Percentiles rank a stretch among this genome's conserved stretches.
phyloP scores from a whole-genome alignment of 2,888 invertebrate genomes.

The Argynnis bischoffii region DNA sequence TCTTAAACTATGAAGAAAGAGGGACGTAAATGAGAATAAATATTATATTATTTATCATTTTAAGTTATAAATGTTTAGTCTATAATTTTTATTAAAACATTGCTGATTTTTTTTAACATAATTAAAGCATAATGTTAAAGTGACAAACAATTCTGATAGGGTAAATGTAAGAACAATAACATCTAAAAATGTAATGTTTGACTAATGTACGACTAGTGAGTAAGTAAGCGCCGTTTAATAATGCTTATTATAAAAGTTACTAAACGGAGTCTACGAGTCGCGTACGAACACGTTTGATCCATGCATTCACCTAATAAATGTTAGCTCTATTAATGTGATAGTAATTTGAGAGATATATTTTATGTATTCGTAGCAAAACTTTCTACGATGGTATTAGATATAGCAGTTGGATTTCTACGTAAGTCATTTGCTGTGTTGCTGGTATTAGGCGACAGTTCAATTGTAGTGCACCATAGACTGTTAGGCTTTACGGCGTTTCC shows the following conservation, averaged over 20 bases:
- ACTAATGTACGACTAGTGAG: no score
- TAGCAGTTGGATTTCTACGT: not conserved
- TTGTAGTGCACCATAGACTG: not conserved
- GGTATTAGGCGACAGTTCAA: not conserved
- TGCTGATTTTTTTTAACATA: no score
- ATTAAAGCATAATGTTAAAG: not conserved
- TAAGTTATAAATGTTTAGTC: no score
- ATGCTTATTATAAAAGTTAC: no score
- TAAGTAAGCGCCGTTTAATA: no score
- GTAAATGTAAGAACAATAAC: not conserved
- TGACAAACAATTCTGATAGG: not conserved
- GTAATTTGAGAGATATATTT: slow-evolving; percentile 21
- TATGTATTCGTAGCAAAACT: slow-evolving; percentile 20
- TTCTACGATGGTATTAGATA: not conserved
- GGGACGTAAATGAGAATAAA: no score
- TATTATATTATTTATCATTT: no score
- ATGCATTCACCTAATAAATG: slow-evolving; percentile 13
- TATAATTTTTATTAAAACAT: no score
- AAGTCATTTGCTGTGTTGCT: slow-evolving; percentile 10
- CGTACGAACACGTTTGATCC: not conserved
- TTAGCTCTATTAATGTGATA: slow-evolving; percentile 23
- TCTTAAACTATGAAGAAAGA: not conserved
- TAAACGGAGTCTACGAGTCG: no score
- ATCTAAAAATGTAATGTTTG: no score
- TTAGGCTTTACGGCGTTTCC: not conserved